Evolutionary conservation across 2,113 vertebrate species (phyloP).

Genomic region (Athene noctua): DNA sequence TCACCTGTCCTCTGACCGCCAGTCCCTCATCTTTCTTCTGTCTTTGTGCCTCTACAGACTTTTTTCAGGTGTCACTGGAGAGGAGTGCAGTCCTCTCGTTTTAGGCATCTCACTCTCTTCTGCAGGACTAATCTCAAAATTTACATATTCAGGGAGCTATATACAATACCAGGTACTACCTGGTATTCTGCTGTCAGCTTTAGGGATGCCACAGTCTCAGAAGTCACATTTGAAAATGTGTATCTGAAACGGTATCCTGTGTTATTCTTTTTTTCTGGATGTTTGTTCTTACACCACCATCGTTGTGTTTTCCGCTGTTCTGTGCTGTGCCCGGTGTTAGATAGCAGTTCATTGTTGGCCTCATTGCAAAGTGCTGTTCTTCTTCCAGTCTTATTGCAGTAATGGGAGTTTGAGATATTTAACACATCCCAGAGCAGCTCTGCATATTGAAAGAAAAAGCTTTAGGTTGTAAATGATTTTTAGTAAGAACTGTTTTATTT

Average conservation of each 20-base stretch:
- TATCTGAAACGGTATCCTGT: fast-evolving
- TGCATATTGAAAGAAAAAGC: background rate
- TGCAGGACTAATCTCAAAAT: background rate
- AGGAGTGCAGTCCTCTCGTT: background rate
- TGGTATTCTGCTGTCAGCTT: background rate
- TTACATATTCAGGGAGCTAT: background rate
- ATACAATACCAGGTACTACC: background rate
- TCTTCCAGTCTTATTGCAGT: background rate
- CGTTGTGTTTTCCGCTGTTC: background rate
- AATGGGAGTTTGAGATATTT: background rate
- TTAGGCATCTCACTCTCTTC: background rate
- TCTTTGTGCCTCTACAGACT: background rate
- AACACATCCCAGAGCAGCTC: background rate
- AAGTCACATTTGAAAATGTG: background rate
- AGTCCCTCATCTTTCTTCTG: background rate
- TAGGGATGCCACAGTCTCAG: background rate
- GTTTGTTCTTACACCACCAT: background rate
- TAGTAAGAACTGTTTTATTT: background rate
- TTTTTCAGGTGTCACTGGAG: background rate
- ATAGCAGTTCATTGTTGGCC: background rate
- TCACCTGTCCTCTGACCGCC: background rate
- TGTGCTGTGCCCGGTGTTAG: fast-evolving
- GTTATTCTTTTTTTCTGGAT: background rate
- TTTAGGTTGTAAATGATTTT: conserved; percentile 12
- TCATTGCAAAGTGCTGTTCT: background rate